Base-by-base conservation (phyloP, 2,888 invertebrate genomes). In the Mesorhabditis belari region DNA sequence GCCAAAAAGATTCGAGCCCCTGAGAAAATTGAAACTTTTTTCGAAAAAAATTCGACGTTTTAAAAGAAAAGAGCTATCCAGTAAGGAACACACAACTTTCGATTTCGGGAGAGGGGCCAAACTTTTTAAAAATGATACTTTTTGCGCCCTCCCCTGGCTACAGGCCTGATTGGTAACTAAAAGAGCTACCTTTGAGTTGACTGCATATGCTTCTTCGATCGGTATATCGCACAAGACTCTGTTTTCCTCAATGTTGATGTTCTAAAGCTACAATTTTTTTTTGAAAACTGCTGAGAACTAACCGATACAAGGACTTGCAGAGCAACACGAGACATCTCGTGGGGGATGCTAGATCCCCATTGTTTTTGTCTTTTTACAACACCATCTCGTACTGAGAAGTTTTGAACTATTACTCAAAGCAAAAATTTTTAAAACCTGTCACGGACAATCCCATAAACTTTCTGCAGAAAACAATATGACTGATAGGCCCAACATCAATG, bases 171-270 rank as follows among this genome's bases (percentile, higher is more conserved):
- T 49, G n/a, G 4, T 49, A n/a, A n/a, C n/a, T n/a, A n/a, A n/a
- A n/a, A n/a, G n/a, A n/a, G n/a, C n/a, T n/a, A n/a, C 88, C 2
- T 79, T 77, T 57, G 87, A 86, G 0, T 87, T 87, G 0, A 85
- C 81, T 0, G 88, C 87, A 78, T 89, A 92, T 1, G 90, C 85
- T 62, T 88, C 86, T 76, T 83, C 81, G n/a, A 88, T 77, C 2
- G 54, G 6, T 2, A 19, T n/a, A 25, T 27, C 26, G 21, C 28
- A 17, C 12, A 29, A 3, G 44, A 24, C 52, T 25, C 28, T 17
- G 12, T 23, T 53, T 17, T 19, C 21, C 61, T 83, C 80, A 5
- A 55, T 49, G 17, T 77, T 66, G 49, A 87, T 67, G 50, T 68
- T 61, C 62, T 61, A 49, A 24, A 35, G 26, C 24, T 25, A 23